Base-by-base conservation (phyloP, 2,113 vertebrate genomes). In the Platysteira castanea region DNA sequence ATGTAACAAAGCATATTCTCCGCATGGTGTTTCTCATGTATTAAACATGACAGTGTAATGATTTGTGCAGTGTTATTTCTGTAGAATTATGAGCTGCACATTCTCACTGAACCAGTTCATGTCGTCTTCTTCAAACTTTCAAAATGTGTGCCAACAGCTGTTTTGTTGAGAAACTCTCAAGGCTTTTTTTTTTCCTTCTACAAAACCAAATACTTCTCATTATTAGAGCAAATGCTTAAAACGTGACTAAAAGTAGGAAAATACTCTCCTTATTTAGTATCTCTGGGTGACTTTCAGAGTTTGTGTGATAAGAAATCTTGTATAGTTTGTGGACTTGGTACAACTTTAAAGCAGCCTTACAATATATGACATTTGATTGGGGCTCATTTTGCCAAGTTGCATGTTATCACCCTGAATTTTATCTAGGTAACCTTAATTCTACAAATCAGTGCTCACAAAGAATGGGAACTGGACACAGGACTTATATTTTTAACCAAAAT, bases 21-120 rank as follows among this genome's bases (percentile, higher is more conserved):
- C 0, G 2, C 54, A 70, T 85, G 87, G 33, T 79, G 87, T 93
- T 91, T 96, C 82, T 91, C 84, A 52, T 46, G 35, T 80, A 80
- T 93, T 76, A 88, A 90, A 88, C 4, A 50, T 70, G 89, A 83
- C 81, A 96, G 70, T 0, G 0, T 44, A 83, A 81, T 90, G 93
- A 96, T 91, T 94, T 94, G 46, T 77, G 44, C 64, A 59, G 35
- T 96, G 92, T 27, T 95, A 67, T 86, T 86, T 83, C 71, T 92
- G 59, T 63, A 86, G 74, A 93, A 93, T 83, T 91, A 86, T 60
- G 78, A 93, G 47, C 87, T 92, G 82, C 75, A 86, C 53, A 80
- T 90, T 96, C 59, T 80, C 59, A 23, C 47, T 83, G 76, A 95
- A 80, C 30, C 21, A 52, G 54, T 77, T 85, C 23, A 47, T 88